Percentiles rank a stretch among this genome's conserved stretches.
phyloP scores from a whole-genome alignment of 1,140 invertebrate genomes.

The Hyphantria cunea region DNA sequence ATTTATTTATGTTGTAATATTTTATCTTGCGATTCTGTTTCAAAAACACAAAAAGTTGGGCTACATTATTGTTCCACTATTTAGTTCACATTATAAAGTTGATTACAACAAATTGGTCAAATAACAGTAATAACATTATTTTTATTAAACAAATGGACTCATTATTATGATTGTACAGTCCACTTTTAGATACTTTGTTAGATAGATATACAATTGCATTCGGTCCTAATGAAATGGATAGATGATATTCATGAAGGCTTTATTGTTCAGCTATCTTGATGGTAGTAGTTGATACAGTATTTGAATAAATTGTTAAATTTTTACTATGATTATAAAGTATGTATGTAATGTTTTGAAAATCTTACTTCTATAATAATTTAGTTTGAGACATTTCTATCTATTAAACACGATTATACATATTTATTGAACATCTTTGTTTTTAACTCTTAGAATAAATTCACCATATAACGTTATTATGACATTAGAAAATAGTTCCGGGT shows the following conservation, averaged over 20 bases:
- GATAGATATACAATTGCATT: background rate
- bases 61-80: background rate
- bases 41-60: constrained; percentile 6
- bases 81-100: background rate
- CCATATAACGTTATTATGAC: too few species aligned
- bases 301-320: too few species aligned
- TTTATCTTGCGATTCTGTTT: constrained; percentile 20
- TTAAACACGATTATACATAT: too few species aligned
- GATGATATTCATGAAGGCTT: background rate
- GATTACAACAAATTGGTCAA: constrained; percentile 14
- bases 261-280: too few species aligned
- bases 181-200: background rate
- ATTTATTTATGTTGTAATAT: constrained; percentile 14
- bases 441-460: too few species aligned
- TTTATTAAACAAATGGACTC: constrained; percentile 9
- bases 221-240: background rate
- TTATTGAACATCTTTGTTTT: too few species aligned
- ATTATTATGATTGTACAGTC: background rate
- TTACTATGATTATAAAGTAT: too few species aligned
- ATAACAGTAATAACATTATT: constrained; percentile 5
- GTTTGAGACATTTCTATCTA: too few species aligned
- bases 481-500: too few species aligned
- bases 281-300: too few species aligned
- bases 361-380: too few species aligned
- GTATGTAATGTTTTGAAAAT: too few species aligned